Conservation (phyloP, 2,797 vertebrate genomes). For the Coregonus suidteri region DNA sequence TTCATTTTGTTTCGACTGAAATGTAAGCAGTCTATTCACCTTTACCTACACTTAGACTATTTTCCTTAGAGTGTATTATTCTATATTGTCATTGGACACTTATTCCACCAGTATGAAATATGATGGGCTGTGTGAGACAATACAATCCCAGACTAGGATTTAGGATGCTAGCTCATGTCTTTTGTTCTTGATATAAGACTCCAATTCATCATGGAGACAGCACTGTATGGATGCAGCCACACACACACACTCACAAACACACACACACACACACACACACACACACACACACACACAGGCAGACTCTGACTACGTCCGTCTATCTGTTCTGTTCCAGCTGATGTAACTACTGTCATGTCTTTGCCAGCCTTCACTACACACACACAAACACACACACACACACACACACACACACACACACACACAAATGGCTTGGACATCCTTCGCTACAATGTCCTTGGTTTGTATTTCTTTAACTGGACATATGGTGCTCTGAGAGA, state of each 20-base stretch:
- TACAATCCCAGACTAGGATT: background rate
- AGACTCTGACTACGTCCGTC: too few relatives aligned
- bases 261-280: too few relatives aligned
- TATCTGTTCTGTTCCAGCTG: too few relatives aligned
- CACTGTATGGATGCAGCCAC: background rate
- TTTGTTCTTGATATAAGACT: background rate
- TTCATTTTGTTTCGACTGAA: background rate
- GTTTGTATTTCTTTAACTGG: background rate
- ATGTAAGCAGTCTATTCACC: background rate
- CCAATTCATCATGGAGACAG: background rate
- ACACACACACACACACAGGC: too few relatives aligned
- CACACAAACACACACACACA: too few relatives aligned
- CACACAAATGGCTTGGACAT: too few relatives aligned
- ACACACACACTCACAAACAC: too few relatives aligned
- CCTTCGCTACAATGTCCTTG: background rate
- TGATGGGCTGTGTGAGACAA: background rate
- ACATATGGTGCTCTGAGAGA: background rate
- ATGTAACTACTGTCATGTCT: too few relatives aligned
- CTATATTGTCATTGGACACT: background rate
- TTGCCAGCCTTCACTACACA: too few relatives aligned
- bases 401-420: too few relatives aligned
- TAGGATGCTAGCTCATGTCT: background rate
- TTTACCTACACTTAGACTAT: background rate
- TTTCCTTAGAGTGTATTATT: background rate
- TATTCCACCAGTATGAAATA: background rate